A percentile compares a stretch with the other conserved stretches of the same genome.
These are phyloP conservation scores for Microcebus jonahi DNA, from an alignment of 2,113 vertebrate genomes.

Conservation along the genomic window DNA sequence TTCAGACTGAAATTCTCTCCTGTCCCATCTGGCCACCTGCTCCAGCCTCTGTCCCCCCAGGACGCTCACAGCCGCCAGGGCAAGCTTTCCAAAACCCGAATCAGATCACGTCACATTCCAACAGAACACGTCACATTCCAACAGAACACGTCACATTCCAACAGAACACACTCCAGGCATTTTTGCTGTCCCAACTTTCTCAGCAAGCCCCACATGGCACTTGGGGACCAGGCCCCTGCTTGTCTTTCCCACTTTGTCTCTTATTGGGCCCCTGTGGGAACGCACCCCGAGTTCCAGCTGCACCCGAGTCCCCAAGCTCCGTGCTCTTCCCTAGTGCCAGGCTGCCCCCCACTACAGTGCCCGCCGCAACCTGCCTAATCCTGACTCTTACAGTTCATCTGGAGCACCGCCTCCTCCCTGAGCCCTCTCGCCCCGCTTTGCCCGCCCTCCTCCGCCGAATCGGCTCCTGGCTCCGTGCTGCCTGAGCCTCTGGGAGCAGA, in stretches of 20 bases:
- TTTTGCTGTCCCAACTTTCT: neutral
- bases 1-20: neutral
- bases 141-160: accelerated
- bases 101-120: accelerated
- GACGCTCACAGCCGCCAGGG: neutral
- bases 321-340: neutral
- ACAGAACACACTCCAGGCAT: neutral
- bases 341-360: accelerated
- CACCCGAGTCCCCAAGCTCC: neutral
- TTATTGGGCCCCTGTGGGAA: neutral
- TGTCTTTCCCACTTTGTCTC: neutral
- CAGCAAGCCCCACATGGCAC: neutral
- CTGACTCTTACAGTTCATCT: neutral
- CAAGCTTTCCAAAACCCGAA: neutral
- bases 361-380: neutral
- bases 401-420: neutral
- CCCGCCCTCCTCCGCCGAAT: neutral
- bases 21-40: neutral
- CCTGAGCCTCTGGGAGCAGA: neutral
- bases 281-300: neutral
- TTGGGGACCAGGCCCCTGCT: neutral
- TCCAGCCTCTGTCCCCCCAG: neutral
- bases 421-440: neutral
- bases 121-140: too few species aligned
- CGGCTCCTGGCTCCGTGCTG: neutral